phyloP scores from a whole-genome alignment of 2,888 invertebrate species.

The Eristalis arbustorum region DNA sequence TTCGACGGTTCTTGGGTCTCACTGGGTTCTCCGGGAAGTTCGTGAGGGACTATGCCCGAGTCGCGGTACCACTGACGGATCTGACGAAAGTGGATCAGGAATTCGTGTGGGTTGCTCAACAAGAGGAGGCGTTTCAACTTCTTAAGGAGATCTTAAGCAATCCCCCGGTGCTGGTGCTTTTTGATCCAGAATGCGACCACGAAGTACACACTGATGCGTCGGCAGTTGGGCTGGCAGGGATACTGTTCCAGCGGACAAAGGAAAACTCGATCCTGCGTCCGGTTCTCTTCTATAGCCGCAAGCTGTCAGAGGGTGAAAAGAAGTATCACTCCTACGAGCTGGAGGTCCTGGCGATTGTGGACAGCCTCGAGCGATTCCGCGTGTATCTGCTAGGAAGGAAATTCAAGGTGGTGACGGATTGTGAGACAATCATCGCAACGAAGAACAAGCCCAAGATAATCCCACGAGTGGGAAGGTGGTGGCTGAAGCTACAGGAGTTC shows the following conservation, averaged over 20 bases:
- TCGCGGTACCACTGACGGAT: slow-evolving; percentile 70
- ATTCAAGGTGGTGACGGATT: slow-evolving; percentile 16
- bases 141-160: not conserved
- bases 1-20: slow-evolving; percentile 6
- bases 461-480: not conserved
- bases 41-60: slow-evolving; percentile 1
- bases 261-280: not conserved
- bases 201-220: not conserved
- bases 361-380: slow-evolving; percentile 73
- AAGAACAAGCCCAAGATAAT: slow-evolving; percentile 16
- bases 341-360: slow-evolving; percentile 74
- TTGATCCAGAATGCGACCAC: too few species aligned
- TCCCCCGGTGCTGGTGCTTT: too few species aligned
- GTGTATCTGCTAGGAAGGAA: slow-evolving; percentile 6
- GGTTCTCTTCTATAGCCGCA: not conserved
- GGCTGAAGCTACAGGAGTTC: slow-evolving; percentile 25
- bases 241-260: not conserved
- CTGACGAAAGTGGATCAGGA: not conserved
- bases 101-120: not conserved
- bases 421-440: slow-evolving; percentile 20
- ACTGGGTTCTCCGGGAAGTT: slow-evolving; percentile 72
- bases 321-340: slow-evolving; percentile 74
- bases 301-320: slow-evolving; percentile 52
- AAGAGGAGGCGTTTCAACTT: not conserved
- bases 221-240: too few species aligned